phyloP scores from a whole-genome alignment of 2,888 invertebrate genomes.

The Plagodis pulveraria region DNA sequence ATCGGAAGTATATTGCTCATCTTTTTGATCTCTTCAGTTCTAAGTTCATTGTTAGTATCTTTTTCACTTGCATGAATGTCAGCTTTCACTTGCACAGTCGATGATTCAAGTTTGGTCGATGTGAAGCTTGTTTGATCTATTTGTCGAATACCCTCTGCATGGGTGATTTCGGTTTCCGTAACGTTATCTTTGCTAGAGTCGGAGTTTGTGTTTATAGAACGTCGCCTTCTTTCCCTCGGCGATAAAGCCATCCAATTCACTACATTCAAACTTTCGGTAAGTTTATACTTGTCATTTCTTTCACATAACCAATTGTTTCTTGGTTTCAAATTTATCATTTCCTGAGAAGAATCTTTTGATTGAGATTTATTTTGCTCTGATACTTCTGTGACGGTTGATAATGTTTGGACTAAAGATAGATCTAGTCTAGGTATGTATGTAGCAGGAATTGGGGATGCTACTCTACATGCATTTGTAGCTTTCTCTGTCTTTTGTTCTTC shows the following conservation, averaged over 20 bases:
- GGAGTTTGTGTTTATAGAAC: conserved; percentile 35
- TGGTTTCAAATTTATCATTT: conserved; percentile 39
- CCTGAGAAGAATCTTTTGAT: conserved; percentile 36
- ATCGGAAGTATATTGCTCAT: conserved; percentile 19
- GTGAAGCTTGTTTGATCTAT: conserved; percentile 1
- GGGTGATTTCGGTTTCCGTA: conserved; percentile 17
- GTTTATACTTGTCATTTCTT: conserved; percentile 33
- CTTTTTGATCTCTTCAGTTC: conserved; percentile 9
- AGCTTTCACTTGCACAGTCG: conserved; percentile 43
- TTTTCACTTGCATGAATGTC: conserved; percentile 42
- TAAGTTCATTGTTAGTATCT: conserved; percentile 15
- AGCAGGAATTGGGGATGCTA: conserved; percentile 60
- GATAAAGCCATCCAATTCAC: conserved; percentile 64
- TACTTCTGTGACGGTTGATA: conserved; percentile 72
- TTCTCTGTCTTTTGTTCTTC: conserved; percentile 39
- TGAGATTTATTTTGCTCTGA: conserved; percentile 53
- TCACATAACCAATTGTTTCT: conserved; percentile 56
- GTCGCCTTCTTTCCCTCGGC: conserved; percentile 58
- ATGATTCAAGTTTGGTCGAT: conserved; percentile 13
- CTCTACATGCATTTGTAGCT: conserved; percentile 38
- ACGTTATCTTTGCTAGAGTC: not conserved
- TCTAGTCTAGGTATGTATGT: conserved; percentile 62
- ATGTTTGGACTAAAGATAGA: conserved; percentile 54
- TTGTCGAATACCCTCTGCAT: conserved; percentile 25
- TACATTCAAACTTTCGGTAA: conserved; percentile 43